Percentiles rank a stretch among this genome's conserved stretches.
Conservation (phyloP, 1,140 invertebrate species). For the Trichogramma pretiosum region DNA sequence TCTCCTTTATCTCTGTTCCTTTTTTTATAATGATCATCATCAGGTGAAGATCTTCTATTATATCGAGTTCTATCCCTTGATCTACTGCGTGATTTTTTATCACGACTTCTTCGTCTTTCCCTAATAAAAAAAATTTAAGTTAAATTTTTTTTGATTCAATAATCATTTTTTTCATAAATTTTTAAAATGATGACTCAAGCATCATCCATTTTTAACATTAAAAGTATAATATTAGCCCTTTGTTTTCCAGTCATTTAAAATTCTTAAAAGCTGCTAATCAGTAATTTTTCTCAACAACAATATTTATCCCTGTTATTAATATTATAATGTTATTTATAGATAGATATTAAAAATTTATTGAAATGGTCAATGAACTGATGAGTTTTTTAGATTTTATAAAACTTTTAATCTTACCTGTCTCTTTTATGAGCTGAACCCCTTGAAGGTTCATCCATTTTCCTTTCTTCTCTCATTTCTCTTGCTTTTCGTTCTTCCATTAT, state of each 20-base stretch:
- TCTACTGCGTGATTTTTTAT: constrained; percentile 22
- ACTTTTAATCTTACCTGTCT: constrained; percentile 7
- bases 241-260: too few species aligned
- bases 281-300: too few species aligned
- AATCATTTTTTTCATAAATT: neutral
- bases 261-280: too few species aligned
- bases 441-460: constrained; percentile 14
- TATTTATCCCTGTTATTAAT: constrained; percentile 13
- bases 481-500: constrained; percentile 7
- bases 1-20: constrained; percentile 25
- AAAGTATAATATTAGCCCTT: too few species aligned
- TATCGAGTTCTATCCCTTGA: constrained; percentile 25
- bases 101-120: constrained; percentile 21
- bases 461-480: constrained; percentile 9
- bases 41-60: constrained; percentile 19
- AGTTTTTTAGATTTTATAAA: neutral
- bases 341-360: neutral
- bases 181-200: neutral
- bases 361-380: neutral
- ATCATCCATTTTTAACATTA: too few species aligned
- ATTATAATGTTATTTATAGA: neutral
- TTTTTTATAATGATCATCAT: constrained; percentile 24
- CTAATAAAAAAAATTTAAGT: constrained; percentile 4
- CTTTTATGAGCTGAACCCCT: constrained; percentile 14
- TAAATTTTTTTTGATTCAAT: too few species aligned